phyloP scores from a whole-genome alignment of 2,888 invertebrate genomes.

The Clepsis dumicolana region DNA sequence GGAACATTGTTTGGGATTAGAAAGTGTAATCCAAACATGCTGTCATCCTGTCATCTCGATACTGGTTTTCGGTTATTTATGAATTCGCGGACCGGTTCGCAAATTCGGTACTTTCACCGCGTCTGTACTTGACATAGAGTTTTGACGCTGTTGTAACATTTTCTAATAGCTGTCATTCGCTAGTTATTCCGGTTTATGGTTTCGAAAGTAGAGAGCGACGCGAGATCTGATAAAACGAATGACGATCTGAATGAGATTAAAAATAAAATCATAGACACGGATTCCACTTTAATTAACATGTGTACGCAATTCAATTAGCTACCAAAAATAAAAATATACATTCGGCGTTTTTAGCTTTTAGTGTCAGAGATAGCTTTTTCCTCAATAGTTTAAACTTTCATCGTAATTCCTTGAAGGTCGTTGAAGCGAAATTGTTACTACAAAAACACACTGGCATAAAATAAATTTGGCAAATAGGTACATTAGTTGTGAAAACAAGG shows the following conservation, averaged over 20 bases:
- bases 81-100: constrained; percentile 56
- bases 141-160: constrained; percentile 51
- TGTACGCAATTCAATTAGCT: constrained; percentile 3
- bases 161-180: constrained; percentile 55
- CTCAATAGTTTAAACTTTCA: constrained; percentile 22
- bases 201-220: constrained; percentile 67
- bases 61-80: constrained; percentile 46
- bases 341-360: background rate
- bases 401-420: constrained; percentile 23
- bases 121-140: constrained; percentile 42
- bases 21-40: constrained; percentile 48
- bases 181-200: constrained; percentile 66
- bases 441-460: constrained; percentile 3
- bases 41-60: constrained; percentile 49
- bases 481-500: constrained; percentile 21
- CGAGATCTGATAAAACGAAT: constrained; percentile 61
- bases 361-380: background rate
- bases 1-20: constrained; percentile 44
- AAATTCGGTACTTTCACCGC: constrained; percentile 62
- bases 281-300: constrained; percentile 19
- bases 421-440: constrained; percentile 20
- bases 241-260: constrained; percentile 55
- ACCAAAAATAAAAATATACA: too few species aligned
- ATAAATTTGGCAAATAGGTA: constrained; percentile 1
- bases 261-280: constrained; percentile 25